Conservation (phyloP, 2,888 invertebrate genomes). For the Xylota segnis region DNA sequence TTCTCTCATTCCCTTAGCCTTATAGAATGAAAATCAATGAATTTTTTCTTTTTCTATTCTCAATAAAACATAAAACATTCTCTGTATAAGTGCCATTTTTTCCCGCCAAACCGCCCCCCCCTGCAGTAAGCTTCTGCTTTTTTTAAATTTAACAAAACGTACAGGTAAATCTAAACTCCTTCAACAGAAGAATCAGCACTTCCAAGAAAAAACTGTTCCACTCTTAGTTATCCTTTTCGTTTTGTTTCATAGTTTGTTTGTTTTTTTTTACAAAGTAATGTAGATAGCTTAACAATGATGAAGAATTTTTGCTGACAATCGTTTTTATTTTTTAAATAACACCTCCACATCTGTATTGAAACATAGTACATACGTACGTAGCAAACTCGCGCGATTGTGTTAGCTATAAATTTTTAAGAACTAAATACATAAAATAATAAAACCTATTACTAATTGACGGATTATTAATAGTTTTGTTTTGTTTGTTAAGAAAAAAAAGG, state of each 20-base stretch:
- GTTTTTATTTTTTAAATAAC: conserved; percentile 28
- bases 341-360: conserved; percentile 11
- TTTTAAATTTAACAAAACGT: conserved; percentile 25
- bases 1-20: conserved; percentile 68
- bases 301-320: conserved; percentile 75
- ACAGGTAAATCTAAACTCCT: conserved; percentile 11
- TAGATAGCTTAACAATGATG: conserved; percentile 74
- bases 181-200: neutral
- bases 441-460: conserved; percentile 60
- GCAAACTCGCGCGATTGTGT: conserved; percentile 58
- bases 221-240: conserved; percentile 39
- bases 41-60: conserved; percentile 47
- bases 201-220: conserved; percentile 22
- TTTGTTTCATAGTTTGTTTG: conserved; percentile 1
- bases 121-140: conserved; percentile 23
- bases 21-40: conserved; percentile 39
- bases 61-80: conserved; percentile 52
- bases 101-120: conserved; percentile 47
- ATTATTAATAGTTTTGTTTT: conserved; percentile 65
- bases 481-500: conserved; percentile 50
- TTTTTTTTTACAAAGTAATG: conserved; percentile 61
- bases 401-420: conserved; percentile 65
- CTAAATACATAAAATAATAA: conserved; percentile 39
- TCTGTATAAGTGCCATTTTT: conserved; percentile 77
- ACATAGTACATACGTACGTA: conserved; percentile 20